A percentile compares a stretch with the other conserved stretches of the same genome.
phyloP scores from a whole-genome alignment of 2,113 vertebrate genomes.

The Cryptomyrus ogoouensis region DNA sequence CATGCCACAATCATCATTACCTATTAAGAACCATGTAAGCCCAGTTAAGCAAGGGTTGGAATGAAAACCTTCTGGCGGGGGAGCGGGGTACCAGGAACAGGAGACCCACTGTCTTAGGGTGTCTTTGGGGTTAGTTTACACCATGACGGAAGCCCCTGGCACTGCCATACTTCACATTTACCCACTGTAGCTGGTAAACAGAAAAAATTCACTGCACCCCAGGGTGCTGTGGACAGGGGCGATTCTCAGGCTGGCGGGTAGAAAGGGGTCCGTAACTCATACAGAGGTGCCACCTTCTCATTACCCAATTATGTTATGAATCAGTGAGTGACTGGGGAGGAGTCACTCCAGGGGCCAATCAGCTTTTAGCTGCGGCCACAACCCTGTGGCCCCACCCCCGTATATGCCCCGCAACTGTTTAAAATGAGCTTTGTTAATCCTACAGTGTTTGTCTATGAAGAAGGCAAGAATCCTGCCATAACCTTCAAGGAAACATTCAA shows the following conservation, averaged over 20 bases:
- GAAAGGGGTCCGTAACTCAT: neutral
- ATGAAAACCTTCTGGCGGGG: neutral
- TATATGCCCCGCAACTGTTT: neutral
- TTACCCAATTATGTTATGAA: neutral
- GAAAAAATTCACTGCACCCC: neutral
- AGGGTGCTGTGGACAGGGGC: neutral
- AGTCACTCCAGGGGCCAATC: neutral
- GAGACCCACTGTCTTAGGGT: neutral
- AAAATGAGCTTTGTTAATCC: neutral
- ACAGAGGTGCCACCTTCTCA: neutral
- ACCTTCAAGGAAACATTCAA: neutral
- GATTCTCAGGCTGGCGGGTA: neutral
- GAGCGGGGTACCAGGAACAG: neutral
- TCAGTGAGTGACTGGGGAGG: neutral
- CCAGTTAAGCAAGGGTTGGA: neutral
- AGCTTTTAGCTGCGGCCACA: neutral
- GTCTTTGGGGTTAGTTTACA: neutral
- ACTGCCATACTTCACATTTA: neutral
- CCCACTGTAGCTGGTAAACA: neutral
- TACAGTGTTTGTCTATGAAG: neutral
- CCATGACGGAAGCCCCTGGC: neutral
- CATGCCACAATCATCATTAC: neutral
- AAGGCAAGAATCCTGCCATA: neutral
- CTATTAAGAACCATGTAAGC: neutral
- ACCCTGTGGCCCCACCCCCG: too few species aligned